phyloP scores from a whole-genome alignment of 2,797 vertebrate species.

The Sebastes melanostomus region DNA sequence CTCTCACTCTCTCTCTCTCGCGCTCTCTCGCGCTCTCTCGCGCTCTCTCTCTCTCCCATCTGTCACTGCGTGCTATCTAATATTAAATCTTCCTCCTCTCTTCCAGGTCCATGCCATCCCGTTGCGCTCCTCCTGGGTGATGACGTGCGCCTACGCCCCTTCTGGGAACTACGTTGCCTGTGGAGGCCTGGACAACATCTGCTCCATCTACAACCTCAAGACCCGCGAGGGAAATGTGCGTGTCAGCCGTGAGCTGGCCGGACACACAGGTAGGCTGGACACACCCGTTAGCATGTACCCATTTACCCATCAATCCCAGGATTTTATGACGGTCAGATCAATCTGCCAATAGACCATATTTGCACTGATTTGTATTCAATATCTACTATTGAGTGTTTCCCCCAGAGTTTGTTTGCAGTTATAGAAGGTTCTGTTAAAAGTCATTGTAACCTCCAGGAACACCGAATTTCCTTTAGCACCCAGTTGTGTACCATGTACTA shows the following conservation, averaged over 20 bases:
- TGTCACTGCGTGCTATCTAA: slow-evolving; percentile 47
- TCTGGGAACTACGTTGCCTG: slow-evolving; percentile 99
- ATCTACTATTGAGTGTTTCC: neutral
- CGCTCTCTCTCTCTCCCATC: slow-evolving; percentile 23
- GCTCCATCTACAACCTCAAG: slow-evolving; percentile 99
- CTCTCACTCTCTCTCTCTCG: neutral
- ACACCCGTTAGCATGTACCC: neutral
- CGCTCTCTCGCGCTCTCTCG: neutral
- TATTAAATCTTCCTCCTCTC: slow-evolving; percentile 46
- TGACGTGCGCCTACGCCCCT: slow-evolving; percentile 98
- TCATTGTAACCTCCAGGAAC: neutral
- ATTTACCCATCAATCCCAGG: neutral
- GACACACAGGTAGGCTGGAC: slow-evolving; percentile 91
- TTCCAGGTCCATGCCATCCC: slow-evolving; percentile 96
- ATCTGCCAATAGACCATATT: neutral
- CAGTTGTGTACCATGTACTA: neutral
- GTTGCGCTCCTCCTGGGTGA: slow-evolving; percentile 98
- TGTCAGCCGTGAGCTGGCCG: slow-evolving; percentile 96
- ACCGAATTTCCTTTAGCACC: neutral
- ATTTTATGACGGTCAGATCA: neutral
- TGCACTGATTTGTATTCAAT: neutral
- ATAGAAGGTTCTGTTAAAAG: neutral
- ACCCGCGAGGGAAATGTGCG: slow-evolving; percentile 98
- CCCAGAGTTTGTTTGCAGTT: neutral
- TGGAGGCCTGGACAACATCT: slow-evolving; percentile 98